Evolutionary conservation across 1,140 invertebrate genomes (phyloP).

Genomic region (Maconellicoccus hirsutus): DNA sequence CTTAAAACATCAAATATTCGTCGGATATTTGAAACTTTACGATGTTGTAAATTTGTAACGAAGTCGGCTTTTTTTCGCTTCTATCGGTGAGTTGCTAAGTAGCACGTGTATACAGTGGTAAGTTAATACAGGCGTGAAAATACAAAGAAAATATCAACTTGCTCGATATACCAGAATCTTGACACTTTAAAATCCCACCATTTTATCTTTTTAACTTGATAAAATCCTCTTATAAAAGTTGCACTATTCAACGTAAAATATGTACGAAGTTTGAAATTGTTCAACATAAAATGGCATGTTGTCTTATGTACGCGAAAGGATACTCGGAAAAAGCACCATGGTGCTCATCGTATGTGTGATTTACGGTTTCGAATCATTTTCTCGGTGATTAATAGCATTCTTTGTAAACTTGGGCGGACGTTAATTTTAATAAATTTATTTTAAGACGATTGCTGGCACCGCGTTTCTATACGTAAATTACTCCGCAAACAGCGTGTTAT

Average conservation of each 20-base stretch:
- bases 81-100: too few species aligned
- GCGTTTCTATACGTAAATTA: too few species aligned
- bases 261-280: constrained; percentile 5
- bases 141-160: neutral
- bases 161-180: neutral
- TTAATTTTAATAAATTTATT: constrained; percentile 6
- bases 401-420: neutral
- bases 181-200: neutral
- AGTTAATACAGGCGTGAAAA: neutral
- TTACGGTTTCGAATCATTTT: neutral
- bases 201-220: constrained; percentile 1
- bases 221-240: constrained; percentile 1
- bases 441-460: neutral
- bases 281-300: neutral
- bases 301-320: neutral
- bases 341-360: neutral
- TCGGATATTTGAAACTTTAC: too few species aligned
- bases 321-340: too few species aligned
- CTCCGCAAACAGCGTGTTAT: too few species aligned
- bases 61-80: too few species aligned
- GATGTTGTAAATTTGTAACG: too few species aligned
- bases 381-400: neutral
- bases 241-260: neutral
- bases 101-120: neutral
- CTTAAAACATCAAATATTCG: too few species aligned